Percentiles rank a stretch among this genome's conserved stretches.
Evolutionary conservation across 2,888 invertebrate species (phyloP).

Genomic region (Conops quadrifasciatus): DNA sequence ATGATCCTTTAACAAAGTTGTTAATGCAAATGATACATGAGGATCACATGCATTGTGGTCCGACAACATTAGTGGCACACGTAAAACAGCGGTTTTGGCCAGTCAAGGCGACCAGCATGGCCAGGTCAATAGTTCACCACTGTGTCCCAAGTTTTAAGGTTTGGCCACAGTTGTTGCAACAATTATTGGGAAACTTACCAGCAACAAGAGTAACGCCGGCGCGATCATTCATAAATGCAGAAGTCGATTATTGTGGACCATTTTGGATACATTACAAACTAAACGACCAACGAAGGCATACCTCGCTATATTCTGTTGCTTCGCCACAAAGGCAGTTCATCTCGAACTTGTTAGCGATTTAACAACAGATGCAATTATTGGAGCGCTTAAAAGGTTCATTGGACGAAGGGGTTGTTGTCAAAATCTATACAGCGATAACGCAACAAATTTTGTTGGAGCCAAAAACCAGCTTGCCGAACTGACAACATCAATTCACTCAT

Average conservation of each 20-base stretch:
- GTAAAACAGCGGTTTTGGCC: not conserved
- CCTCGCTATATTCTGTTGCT: constrained; percentile 39
- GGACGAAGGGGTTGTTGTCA: constrained; percentile 35
- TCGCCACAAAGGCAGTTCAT: constrained; percentile 40
- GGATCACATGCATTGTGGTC: not conserved
- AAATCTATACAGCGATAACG: constrained; percentile 41
- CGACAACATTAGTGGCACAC: too few relatives aligned
- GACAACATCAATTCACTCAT: not conserved
- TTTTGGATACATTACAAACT: constrained; percentile 34
- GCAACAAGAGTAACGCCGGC: constrained; percentile 28
- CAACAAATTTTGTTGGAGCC: constrained; percentile 39
- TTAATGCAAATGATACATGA: not conserved
- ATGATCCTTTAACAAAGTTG: not conserved
- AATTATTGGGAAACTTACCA: not conserved
- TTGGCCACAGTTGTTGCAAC: not conserved
- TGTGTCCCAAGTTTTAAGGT: not conserved
- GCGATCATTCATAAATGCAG: constrained; percentile 35
- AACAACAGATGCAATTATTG: constrained; percentile 38
- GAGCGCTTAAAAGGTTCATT: constrained; percentile 38
- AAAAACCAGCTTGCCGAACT: constrained; percentile 15
- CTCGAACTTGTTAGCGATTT: constrained; percentile 41
- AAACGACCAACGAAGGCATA: constrained; percentile 38
- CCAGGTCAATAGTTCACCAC: not conserved
- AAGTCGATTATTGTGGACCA: constrained; percentile 41
- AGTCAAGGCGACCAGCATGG: not conserved